Evolutionary conservation across 2,797 vertebrate genomes (phyloP).

Genomic region (Taenioides sp.): DNA sequence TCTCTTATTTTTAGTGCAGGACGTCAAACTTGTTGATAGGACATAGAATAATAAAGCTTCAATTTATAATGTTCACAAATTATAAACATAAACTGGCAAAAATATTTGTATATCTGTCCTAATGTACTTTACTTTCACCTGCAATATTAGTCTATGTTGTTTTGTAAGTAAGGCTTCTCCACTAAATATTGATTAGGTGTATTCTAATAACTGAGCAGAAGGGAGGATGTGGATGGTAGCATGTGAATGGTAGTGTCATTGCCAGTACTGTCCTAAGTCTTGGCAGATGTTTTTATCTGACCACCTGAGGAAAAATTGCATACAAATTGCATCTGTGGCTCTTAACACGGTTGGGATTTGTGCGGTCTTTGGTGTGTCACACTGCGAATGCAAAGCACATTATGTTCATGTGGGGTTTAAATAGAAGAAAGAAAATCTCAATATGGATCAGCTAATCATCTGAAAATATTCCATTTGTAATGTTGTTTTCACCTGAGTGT

Average conservation of each 20-base stretch:
- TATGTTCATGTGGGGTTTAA: slow-evolving; percentile 32
- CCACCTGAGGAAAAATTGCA: slow-evolving; percentile 41
- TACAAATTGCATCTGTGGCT: slow-evolving; percentile 28
- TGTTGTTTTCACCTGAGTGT: slow-evolving; percentile 9
- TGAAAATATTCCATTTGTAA: slow-evolving; percentile 25
- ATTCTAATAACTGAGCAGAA: neutral
- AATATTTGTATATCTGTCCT: neutral
- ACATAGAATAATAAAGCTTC: neutral
- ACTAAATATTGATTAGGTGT: neutral
- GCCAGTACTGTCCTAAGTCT: neutral
- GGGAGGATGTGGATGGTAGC: neutral
- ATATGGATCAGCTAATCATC: slow-evolving; percentile 41
- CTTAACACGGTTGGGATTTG: slow-evolving; percentile 35
- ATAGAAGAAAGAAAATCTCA: slow-evolving; percentile 28
- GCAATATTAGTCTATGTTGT: neutral
- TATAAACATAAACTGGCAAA: neutral
- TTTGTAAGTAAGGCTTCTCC: neutral
- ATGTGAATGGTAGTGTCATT: neutral
- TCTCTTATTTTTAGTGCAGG: neutral
- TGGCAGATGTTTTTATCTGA: slow-evolving; percentile 9
- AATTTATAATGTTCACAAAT: too few species aligned
- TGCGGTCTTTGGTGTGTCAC: slow-evolving; percentile 22
- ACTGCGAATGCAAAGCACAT: slow-evolving; percentile 40
- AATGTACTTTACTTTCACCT: neutral
- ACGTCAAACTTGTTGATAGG: too few species aligned